A percentile compares a stretch with the other conserved stretches of the same genome.
These are phyloP conservation scores for Holocentrus rufus DNA, from an alignment of 2,797 vertebrate genomes.

Conservation along the genomic window DNA sequence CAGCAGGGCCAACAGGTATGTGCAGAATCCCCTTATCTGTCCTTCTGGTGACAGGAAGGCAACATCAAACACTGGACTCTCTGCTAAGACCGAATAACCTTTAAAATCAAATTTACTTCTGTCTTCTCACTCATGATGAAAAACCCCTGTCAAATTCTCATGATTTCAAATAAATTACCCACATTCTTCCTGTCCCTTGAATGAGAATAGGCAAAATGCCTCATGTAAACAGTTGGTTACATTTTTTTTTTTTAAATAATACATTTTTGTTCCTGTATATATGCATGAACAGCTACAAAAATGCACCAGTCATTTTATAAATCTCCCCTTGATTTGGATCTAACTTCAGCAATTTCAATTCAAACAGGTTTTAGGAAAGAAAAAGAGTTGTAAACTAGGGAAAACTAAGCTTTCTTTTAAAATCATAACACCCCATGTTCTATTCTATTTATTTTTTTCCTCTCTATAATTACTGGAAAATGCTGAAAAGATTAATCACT, in stretches of 20 bases:
- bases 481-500: too few species aligned
- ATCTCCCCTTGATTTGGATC: neutral
- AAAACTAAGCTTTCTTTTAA: too few species aligned
- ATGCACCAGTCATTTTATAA: neutral
- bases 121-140: slow-evolving; percentile 56
- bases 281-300: neutral
- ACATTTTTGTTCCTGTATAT: neutral
- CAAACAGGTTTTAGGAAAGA: too few species aligned
- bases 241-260: neutral
- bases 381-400: too few species aligned
- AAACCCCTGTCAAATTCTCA: slow-evolving; percentile 56
- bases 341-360: too few species aligned
- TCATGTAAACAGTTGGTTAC: neutral
- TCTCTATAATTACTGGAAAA: too few species aligned
- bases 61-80: slow-evolving; percentile 80
- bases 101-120: slow-evolving; percentile 69
- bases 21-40: slow-evolving; percentile 85
- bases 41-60: slow-evolving; percentile 80
- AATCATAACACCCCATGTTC: too few species aligned
- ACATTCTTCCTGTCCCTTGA: slow-evolving; percentile 9
- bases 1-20: slow-evolving; percentile 77
- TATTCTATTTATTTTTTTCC: too few species aligned
- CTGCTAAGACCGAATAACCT: slow-evolving; percentile 62
- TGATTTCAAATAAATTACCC: slow-evolving; percentile 56
- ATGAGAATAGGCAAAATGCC: neutral